These are phyloP conservation scores for Gymnocheta viridis DNA, from an alignment of 2,888 invertebrate species.

Conservation along the genomic window DNA sequence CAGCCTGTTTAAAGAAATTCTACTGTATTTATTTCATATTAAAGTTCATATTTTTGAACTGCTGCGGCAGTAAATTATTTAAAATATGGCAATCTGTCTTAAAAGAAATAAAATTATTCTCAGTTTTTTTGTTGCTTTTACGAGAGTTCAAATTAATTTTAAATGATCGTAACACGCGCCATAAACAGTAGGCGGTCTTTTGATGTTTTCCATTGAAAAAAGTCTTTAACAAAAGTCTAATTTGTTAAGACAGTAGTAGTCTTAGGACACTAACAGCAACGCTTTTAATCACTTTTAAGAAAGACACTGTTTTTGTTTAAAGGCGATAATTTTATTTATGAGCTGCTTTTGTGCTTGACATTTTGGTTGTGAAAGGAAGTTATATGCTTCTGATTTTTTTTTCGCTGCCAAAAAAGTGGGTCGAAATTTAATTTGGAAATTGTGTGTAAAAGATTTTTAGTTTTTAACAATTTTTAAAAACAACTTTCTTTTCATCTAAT, in stretches of 20 bases:
- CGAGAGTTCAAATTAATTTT: slow-evolving; percentile 73
- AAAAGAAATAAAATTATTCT: slow-evolving; percentile 43
- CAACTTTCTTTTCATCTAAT: no score
- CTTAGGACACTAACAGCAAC: slow-evolving; percentile 19
- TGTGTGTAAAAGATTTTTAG: not conserved
- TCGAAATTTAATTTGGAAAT: not conserved
- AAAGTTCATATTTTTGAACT: not conserved
- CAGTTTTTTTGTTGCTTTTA: slow-evolving; percentile 55
- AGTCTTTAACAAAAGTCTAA: slow-evolving; percentile 33
- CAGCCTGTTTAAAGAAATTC: not conserved
- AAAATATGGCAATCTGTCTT: slow-evolving; percentile 71
- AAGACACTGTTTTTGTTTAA: slow-evolving; percentile 34
- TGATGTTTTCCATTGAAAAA: slow-evolving; percentile 29
- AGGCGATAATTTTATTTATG: slow-evolving; percentile 47
- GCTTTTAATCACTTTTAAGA: slow-evolving; percentile 37
- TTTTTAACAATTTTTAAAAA: no score
- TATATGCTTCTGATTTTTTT: slow-evolving; percentile 37
- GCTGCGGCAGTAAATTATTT: slow-evolving; percentile 50
- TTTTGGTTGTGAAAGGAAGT: slow-evolving; percentile 52
- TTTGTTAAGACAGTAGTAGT: slow-evolving; percentile 63
- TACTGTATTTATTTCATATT: slow-evolving; percentile 6
- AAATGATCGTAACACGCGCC: slow-evolving; percentile 74
- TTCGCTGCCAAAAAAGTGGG: not conserved
- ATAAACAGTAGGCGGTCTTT: slow-evolving; percentile 71
- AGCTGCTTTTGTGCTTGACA: slow-evolving; percentile 65